Conservation (phyloP, 2,888 invertebrate genomes). For the Phanerotoma sp. region DNA sequence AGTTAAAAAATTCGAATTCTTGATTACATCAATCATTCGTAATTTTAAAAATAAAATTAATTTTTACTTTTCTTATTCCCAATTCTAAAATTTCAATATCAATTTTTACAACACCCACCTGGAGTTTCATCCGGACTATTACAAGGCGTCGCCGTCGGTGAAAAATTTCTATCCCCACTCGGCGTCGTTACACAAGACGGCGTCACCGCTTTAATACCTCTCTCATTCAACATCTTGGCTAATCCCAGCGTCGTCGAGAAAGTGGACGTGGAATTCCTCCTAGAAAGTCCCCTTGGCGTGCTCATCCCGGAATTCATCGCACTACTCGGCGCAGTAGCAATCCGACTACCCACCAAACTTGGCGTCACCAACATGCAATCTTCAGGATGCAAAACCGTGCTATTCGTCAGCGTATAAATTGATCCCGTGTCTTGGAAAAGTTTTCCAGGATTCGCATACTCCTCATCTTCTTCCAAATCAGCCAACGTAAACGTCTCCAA, state of each 20-base stretch:
- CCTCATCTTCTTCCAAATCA: slow-evolving; percentile 72
- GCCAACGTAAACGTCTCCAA: slow-evolving; percentile 69
- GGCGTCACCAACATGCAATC: slow-evolving; percentile 73
- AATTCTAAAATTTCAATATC: too few relatives aligned
- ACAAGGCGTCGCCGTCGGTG: slow-evolving; percentile 85
- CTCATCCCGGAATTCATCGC: slow-evolving; percentile 51
- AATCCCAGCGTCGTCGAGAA: slow-evolving; percentile 74
- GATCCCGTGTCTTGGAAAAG: slow-evolving; percentile 74
- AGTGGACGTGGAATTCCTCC: slow-evolving; percentile 79
- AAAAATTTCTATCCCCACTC: slow-evolving; percentile 66
- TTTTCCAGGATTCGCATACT: slow-evolving; percentile 70
- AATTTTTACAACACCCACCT: too few relatives aligned
- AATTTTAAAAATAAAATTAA: too few relatives aligned
- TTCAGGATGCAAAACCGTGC: slow-evolving; percentile 87
- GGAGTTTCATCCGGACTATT: slow-evolving; percentile 76
- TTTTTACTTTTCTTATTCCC: too few relatives aligned
- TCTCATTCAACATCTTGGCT: slow-evolving; percentile 75
- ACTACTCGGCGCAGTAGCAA: slow-evolving; percentile 64
- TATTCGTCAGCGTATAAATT: slow-evolving; percentile 84
- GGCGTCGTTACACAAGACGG: slow-evolving; percentile 69
- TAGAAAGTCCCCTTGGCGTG: slow-evolving; percentile 61
- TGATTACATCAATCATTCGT: too few relatives aligned
- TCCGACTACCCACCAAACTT: slow-evolving; percentile 65
- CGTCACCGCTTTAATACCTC: slow-evolving; percentile 75
- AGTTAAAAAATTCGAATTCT: too few relatives aligned